Conservation (phyloP, 2,113 vertebrate genomes). For the Dicaeum eximium region DNA sequence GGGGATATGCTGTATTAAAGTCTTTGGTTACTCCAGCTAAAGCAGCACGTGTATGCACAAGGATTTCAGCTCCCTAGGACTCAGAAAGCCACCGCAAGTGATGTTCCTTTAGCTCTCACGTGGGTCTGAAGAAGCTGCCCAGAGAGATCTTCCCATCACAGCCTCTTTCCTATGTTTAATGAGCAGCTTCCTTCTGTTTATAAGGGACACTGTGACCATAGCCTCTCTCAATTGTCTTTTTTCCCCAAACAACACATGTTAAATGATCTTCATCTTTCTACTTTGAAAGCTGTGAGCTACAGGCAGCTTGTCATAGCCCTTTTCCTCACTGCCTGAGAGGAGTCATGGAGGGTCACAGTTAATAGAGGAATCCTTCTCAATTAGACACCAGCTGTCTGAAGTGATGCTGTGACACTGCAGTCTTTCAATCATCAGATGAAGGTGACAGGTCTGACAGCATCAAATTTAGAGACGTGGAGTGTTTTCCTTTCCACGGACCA, state of each 20-base stretch:
- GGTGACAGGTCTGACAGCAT: conserved; percentile 14
- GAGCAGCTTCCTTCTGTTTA: conserved; percentile 21
- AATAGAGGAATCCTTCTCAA: conserved; percentile 13
- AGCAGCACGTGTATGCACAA: background rate
- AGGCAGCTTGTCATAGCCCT: background rate
- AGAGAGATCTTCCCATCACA: background rate
- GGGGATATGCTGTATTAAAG: background rate
- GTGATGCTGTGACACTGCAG: background rate
- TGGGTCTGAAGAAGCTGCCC: background rate
- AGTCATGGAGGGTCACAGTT: background rate
- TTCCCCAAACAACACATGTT: background rate
- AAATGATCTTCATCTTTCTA: background rate
- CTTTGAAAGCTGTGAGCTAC: background rate
- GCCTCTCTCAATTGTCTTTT: background rate
- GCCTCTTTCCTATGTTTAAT: background rate
- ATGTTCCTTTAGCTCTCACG: background rate
- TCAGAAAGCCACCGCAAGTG: background rate
- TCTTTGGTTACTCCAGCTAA: background rate
- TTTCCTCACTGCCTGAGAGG: background rate
- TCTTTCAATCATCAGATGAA: background rate
- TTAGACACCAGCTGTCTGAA: conserved; percentile 12
- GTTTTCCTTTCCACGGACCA: background rate
- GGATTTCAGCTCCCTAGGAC: background rate
- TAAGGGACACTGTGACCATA: background rate
- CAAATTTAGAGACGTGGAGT: background rate